phyloP scores from a whole-genome alignment of 2,113 vertebrate genomes.

The Balaeniceps rex region DNA sequence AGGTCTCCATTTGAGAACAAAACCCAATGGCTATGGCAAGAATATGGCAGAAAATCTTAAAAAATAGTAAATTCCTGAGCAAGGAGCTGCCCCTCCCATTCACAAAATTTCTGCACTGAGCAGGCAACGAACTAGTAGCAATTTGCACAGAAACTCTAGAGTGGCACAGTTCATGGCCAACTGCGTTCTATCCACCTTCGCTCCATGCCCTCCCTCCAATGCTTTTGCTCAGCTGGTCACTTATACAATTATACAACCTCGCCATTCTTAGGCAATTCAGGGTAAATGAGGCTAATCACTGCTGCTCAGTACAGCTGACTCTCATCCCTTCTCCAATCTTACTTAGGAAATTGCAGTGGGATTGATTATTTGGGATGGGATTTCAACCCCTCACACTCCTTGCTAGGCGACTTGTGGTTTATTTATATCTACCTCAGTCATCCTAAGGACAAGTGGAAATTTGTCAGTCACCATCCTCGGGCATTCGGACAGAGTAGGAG shows the following conservation, averaged over 20 bases:
- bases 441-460: constrained; percentile 55
- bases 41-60: background rate
- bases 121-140: background rate
- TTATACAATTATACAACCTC: background rate
- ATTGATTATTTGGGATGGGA: constrained; percentile 65
- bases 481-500: background rate
- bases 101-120: background rate
- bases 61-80: background rate
- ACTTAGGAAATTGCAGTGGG: constrained; percentile 42
- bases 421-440: constrained; percentile 53
- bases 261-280: background rate
- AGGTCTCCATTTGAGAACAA: background rate
- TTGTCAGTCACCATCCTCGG: background rate
- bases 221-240: background rate
- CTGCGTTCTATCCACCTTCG: background rate
- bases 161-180: background rate
- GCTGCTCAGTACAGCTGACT: constrained; percentile 33
- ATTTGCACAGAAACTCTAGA: background rate
- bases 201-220: background rate
- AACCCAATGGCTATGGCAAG: background rate
- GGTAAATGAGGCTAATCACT: constrained; percentile 20
- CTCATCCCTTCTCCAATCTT: constrained; percentile 27
- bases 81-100: background rate
- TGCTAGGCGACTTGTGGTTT: constrained; percentile 9
- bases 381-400: constrained; percentile 48